Evolutionary conservation across 2,113 vertebrate genomes (phyloP), one percentile per base, ranked within the genome.

Genomic region (Sakesphorus luctuosus): DNA sequence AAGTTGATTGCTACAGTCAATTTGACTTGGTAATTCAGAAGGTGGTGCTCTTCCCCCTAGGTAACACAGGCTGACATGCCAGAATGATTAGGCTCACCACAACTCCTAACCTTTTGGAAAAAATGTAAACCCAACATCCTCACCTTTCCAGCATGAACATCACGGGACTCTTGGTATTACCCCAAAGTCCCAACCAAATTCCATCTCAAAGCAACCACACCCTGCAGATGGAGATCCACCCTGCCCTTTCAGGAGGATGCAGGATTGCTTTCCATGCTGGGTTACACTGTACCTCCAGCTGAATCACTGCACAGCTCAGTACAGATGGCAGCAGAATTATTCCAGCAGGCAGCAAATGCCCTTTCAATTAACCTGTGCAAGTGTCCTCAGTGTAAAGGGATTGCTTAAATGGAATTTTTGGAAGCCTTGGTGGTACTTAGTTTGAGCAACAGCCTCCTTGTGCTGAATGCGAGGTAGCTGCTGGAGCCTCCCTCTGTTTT

Each of bases 11-110:
- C 90, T 89, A 19, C 47, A 56, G 79, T 49, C 50, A 52, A 89
- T 95, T 97, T 97, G 96, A 85, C 90, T 78, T 94, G 80, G 59
- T 93, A 90, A 87, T 95, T 94, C 96, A 84, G 94, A 92, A 97
- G 97, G 90, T 95, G 95, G 95, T 95, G 80, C 88, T 95, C 93
- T 96, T 96, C 84, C 82, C 96, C 83, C 88, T 87, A 46, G 76
- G 88, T 83, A 92, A 61, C 66, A 61, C 49, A 59, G 38, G 80
- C 59, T 91, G 91, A 62, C 71, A 65, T 89, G 83, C 86, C 66
- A 73, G 91, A 84, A 62, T 81, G 72, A 61, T 69, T 78, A 85
- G 55, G 55, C 65, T 94, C 55, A 89, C 92, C 83, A 55, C 85
- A 91, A 18, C 59, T 87, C 62, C 74, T 67, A 92, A 87, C 59